phyloP scores from a whole-genome alignment of 2,888 invertebrate species.

The Magallana nippona region DNA sequence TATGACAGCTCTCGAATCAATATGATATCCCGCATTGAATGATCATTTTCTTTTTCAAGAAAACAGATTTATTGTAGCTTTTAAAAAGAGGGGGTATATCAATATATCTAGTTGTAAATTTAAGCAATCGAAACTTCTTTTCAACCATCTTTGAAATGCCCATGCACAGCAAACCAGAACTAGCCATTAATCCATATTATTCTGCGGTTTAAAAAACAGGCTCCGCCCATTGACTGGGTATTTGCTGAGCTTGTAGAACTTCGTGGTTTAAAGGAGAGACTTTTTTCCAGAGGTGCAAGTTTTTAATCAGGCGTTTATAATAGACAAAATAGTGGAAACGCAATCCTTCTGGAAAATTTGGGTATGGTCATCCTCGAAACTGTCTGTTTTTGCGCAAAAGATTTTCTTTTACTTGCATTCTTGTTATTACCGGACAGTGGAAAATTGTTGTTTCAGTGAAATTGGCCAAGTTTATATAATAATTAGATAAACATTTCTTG shows the following conservation, averaged over 20 bases:
- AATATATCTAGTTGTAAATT: constrained; percentile 18
- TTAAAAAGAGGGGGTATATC: constrained; percentile 2
- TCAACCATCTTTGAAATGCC: neutral
- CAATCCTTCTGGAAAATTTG: constrained; percentile 47
- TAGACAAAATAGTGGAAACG: constrained; percentile 53
- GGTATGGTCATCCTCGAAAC: neutral
- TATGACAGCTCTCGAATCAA: constrained; percentile 28
- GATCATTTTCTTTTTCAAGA: constrained; percentile 27
- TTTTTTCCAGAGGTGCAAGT: constrained; percentile 47
- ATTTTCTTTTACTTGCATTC: neutral
- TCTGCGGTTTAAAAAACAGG: constrained; percentile 17
- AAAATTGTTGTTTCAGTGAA: constrained; percentile 26
- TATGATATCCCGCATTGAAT: constrained; percentile 5
- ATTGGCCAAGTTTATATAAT: constrained; percentile 29
- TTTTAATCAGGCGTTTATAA: constrained; percentile 52
- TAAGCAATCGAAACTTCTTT: constrained; percentile 6
- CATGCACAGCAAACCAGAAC: neutral
- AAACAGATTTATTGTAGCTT: constrained; percentile 27
- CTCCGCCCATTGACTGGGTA: constrained; percentile 45
- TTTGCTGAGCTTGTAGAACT: constrained; percentile 16
- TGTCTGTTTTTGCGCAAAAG: neutral
- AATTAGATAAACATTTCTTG: constrained; percentile 38
- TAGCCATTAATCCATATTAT: constrained; percentile 21
- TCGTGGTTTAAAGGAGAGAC: constrained; percentile 48
- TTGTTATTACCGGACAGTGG: neutral